These are phyloP conservation scores for Itoplectis maculator DNA, from an alignment of 2,888 invertebrate species.

Conservation along the genomic window DNA sequence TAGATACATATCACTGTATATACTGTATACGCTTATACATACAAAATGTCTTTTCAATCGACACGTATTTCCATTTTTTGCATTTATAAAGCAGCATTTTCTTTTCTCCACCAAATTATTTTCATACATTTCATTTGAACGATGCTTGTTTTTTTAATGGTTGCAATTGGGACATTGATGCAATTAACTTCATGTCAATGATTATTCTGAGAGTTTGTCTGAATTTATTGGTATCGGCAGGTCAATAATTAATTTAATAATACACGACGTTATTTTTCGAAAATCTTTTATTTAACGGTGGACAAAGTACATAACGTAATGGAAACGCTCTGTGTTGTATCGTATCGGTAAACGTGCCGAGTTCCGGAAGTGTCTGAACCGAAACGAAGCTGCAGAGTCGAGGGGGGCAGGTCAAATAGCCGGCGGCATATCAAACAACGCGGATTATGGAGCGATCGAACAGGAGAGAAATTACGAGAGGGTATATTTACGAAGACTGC, in stretches of 20 bases:
- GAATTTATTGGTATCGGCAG: background rate
- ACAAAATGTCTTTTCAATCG: background rate
- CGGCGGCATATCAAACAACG: conserved; percentile 48
- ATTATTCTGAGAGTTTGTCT: background rate
- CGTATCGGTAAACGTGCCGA: conserved; percentile 1
- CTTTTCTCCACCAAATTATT: background rate
- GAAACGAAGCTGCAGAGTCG: conserved; percentile 49
- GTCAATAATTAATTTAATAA: conserved; percentile 7
- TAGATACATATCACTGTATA: conserved; percentile 2
- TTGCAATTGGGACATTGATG: too few species aligned
- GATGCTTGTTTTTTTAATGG: too few species aligned
- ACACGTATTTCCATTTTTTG: conserved; percentile 10
- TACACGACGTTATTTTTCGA: background rate
- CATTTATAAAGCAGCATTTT: conserved; percentile 14
- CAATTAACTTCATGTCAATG: background rate
- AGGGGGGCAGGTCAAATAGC: conserved; percentile 60
- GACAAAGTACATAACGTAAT: conserved; percentile 2
- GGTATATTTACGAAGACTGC: background rate
- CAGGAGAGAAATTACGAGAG: conserved; percentile 17
- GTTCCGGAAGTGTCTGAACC: conserved; percentile 57
- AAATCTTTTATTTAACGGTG: background rate
- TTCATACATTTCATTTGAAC: background rate
- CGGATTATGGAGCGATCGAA: conserved; percentile 38
- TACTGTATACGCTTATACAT: background rate
- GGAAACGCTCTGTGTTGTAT: conserved; percentile 1